phyloP scores from a whole-genome alignment of 2,888 invertebrate species.

The Drosophila anomelani region DNA sequence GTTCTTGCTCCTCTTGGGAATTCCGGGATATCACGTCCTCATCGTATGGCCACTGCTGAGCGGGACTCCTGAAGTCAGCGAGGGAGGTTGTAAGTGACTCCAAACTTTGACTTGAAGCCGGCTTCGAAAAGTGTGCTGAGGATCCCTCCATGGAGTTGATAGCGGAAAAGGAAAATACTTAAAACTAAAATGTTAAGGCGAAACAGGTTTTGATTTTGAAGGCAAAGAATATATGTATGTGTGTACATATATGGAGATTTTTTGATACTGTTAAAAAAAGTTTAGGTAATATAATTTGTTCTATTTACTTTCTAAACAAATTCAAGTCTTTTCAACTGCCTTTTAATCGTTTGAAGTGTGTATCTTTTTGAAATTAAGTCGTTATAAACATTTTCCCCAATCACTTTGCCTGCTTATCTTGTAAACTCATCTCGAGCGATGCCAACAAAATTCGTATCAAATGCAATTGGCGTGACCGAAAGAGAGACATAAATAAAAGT shows the following conservation, averaged over 20 bases:
- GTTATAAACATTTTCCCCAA: constrained; percentile 2
- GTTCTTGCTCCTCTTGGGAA: not conserved
- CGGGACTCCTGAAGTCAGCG: not conserved
- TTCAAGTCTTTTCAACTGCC: not conserved
- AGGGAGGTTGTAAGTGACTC: not conserved
- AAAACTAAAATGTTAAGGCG: too few relatives aligned
- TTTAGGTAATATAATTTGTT: not conserved
- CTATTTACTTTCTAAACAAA: not conserved
- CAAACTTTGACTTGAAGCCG: not conserved
- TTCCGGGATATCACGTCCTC: not conserved
- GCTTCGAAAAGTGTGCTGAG: too few relatives aligned
- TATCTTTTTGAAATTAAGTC: constrained; percentile 7
- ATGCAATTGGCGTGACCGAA: constrained; percentile 32
- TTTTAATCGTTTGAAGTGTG: not conserved
- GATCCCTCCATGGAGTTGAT: not conserved
- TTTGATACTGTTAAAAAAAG: not conserved
- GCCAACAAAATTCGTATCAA: constrained; percentile 32
- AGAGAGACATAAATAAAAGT: constrained; percentile 59
- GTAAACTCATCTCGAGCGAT: not conserved
- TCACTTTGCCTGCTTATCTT: not conserved
- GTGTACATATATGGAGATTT: not conserved
- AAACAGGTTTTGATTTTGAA: not conserved
- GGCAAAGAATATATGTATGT: too few relatives aligned
- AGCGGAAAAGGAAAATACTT: not conserved
- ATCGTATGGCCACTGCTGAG: not conserved